Evolutionary conservation across 2,888 invertebrate genomes (phyloP), one percentile per base, ranked within the genome.

Genomic region (Orchesellides sinensis): DNA sequence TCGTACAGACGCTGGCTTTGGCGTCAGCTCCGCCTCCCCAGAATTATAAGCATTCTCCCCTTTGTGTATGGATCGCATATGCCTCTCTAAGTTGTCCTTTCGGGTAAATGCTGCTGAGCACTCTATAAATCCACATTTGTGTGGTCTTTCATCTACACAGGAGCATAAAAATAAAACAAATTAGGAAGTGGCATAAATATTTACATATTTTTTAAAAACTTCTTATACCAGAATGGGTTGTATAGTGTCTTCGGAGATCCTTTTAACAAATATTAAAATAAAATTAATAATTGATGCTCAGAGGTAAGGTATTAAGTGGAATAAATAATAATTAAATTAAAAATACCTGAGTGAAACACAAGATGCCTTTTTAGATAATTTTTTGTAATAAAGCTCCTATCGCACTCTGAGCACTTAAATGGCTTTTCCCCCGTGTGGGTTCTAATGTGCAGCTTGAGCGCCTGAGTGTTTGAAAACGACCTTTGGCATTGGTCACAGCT

Each of bases 331-430:
- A 17, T n/a, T 17, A 1, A 52, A n/a, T 49, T 17, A 21, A 8
- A 17, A 27, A 56, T 90, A 91, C 92, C 90, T 79, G 91, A 91
- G 89, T 93, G 93, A 0, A 92, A 92, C 0, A 92, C 90, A 85
- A 92, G 89, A 89, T 95, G 95, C 89, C 94, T 94, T 88, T 92
- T 93, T 47, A 93, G 91, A 90, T 94, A 94, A 32, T 94, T 94
- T 74, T 91, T 90, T 86, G 54, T 86, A 0, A 74, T 65, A 45
- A 83, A 84, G 54, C 78, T 77, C 6, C 74, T 52, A 10, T 73
- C 65, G 69, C 81, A 84, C 23, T 78, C 47, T 0, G 56, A 27
- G 40, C 84, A 84, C 14, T 32, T 17, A 21, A 68, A 85, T 8
- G 85, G 83, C 68, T 77, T 86, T 32, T 90, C 80, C 89, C 92